These are phyloP conservation scores for Esox niger DNA, from an alignment of 2,113 vertebrate species.

Conservation along the genomic window DNA sequence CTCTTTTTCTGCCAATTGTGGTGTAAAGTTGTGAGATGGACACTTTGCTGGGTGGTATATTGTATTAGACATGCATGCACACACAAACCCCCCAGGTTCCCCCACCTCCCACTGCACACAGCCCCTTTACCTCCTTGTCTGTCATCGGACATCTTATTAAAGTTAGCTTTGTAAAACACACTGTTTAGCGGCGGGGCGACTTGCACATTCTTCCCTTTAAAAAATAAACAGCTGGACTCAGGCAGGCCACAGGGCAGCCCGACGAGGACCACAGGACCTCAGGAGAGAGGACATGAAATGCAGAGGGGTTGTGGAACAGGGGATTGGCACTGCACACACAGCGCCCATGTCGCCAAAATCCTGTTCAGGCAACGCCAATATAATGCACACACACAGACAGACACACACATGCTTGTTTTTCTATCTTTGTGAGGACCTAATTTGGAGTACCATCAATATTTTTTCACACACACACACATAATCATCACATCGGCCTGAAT, in stretches of 20 bases:
- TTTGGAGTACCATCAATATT: too few relatives aligned
- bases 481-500: too few relatives aligned
- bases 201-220: constrained; percentile 45
- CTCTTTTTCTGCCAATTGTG: neutral
- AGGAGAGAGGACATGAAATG: constrained; percentile 10
- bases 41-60: neutral
- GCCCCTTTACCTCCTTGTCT: constrained; percentile 37
- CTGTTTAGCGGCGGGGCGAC: constrained; percentile 41
- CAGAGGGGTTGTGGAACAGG: neutral
- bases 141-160: constrained; percentile 67
- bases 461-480: too few relatives aligned
- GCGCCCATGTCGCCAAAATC: neutral
- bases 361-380: neutral
- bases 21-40: neutral
- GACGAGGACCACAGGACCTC: constrained; percentile 20
- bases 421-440: too few relatives aligned
- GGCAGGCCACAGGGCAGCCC: constrained; percentile 14
- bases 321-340: too few relatives aligned
- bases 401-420: neutral
- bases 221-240: constrained; percentile 59
- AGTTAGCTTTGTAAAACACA: constrained; percentile 63
- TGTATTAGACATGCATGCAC: neutral
- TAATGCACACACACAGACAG: neutral
- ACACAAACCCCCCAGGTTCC: neutral
- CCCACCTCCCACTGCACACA: constrained; percentile 14